phyloP scores from a whole-genome alignment of 2,113 vertebrate genomes.

The Elephas maximus region DNA sequence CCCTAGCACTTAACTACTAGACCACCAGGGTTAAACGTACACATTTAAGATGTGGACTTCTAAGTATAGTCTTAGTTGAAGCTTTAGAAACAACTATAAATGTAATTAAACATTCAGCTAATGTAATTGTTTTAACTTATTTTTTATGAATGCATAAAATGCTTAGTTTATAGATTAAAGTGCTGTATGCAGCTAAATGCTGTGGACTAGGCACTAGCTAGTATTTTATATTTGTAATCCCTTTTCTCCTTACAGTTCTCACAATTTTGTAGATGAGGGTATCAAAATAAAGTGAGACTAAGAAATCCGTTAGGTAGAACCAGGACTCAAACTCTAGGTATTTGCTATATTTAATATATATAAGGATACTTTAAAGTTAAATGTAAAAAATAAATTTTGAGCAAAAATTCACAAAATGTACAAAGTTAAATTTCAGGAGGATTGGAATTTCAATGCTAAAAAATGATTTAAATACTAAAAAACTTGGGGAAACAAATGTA shows the following conservation, averaged over 20 bases:
- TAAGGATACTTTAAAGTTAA: neutral
- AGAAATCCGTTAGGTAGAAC: neutral
- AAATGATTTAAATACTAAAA: conserved; percentile 2
- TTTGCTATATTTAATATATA: neutral
- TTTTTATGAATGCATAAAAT: neutral
- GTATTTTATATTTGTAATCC: neutral
- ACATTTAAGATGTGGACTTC: conserved; percentile 13
- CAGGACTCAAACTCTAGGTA: neutral
- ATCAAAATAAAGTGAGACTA: neutral
- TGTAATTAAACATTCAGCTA: neutral
- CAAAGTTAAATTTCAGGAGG: neutral
- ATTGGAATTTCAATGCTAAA: neutral
- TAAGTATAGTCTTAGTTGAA: neutral
- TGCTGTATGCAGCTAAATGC: rapidly evolving
- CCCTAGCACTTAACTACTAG: no score
- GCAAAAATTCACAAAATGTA: neutral
- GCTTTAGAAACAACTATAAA: neutral
- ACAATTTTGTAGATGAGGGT: neutral
- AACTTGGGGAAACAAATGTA: neutral
- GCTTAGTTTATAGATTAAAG: neutral
- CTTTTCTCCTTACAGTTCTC: neutral
- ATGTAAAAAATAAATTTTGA: neutral
- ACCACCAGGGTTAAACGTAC: neutral
- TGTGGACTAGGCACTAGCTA: rapidly evolving
- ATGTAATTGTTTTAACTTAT: neutral